Base-by-base conservation (phyloP, 2,113 vertebrate genomes). In the Chloebia gouldiae region DNA sequence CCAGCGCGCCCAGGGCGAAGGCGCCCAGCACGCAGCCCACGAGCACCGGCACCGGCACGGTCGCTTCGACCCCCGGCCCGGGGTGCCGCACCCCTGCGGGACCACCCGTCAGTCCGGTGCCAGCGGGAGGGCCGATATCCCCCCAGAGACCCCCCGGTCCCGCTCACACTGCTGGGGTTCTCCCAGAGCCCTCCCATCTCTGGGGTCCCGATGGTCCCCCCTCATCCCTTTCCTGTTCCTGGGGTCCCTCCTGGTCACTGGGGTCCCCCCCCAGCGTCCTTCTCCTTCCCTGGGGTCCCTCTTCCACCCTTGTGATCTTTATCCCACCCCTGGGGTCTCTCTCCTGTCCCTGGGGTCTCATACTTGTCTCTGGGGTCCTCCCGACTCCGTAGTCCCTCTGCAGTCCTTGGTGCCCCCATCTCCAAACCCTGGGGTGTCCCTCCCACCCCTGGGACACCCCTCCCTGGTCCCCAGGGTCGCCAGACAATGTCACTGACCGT, bases 21-120 rank as follows among this genome's bases (percentile, higher is more conserved):
- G 93, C 85, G 2, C 90, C 93, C 86, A 94, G 90, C 64, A 94
- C 60, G 53, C 93, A 94, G 86, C 93, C 93, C 76, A 81, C 86
- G 31, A 94, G 90, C 49, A 95, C 90, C 13, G 90, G 61, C 31
- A 95, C 49, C 10, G 90, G 81, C 40, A 95, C 93, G 7, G 27
- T 39, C 13, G 63, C 63, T 7, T 51, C 21, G 2, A 50, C 8
- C 12, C 9, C 87, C 6, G 83, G 83, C 4, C 64, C 63, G 7
- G 68, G 63, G 23, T 37, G 78, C 2, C 59, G 68, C 3, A 95
- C 91, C 42, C 91, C 94, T 95, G 88, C 3, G 24, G 68, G 86
- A 83, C 3, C 72, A 11, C 6, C 39, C 39, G 2, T 82, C 54
- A 86, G 81, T 9, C 7, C 13, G 2, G 51, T 10, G 42, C 11